These are phyloP conservation scores for Amblyopsis hoosieri DNA, from an alignment of 2,797 vertebrate genomes.

Conservation along the genomic window DNA sequence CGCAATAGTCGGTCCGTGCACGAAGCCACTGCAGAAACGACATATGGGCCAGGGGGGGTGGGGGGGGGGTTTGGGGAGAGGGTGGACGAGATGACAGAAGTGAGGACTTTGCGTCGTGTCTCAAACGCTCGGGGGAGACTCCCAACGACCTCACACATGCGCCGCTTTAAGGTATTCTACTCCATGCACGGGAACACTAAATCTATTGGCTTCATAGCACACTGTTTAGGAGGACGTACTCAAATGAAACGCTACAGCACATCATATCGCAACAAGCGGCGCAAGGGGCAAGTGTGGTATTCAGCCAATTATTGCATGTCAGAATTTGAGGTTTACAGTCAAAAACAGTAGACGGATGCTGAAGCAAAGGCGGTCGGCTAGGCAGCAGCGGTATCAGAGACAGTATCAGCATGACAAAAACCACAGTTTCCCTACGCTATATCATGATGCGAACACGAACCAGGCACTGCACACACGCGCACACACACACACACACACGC, in stretches of 20 bases:
- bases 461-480: no score
- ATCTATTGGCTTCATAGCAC: conserved; percentile 26
- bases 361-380: conserved; percentile 27
- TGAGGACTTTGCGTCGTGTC: conserved; percentile 43
- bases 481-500: no score
- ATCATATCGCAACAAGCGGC: conserved; percentile 23
- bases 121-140: conserved; percentile 45
- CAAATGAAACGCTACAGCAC: conserved; percentile 10
- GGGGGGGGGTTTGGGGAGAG: conserved; percentile 20
- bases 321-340: conserved; percentile 18
- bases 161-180: conserved; percentile 25
- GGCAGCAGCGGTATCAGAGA: conserved; percentile 8
- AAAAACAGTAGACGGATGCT: conserved; percentile 15
- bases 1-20: conserved; percentile 38
- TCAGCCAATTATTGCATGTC: conserved; percentile 12
- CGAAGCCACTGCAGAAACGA: conserved; percentile 42
- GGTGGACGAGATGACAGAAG: conserved; percentile 37
- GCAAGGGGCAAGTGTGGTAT: neutral
- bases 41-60: conserved; percentile 36
- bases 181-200: conserved; percentile 30
- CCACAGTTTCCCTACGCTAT: conserved; percentile 35
- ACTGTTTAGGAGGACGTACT: conserved; percentile 10
- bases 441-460: conserved; percentile 2
- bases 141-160: conserved; percentile 36
- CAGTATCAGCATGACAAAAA: conserved; percentile 27